Evolutionary conservation across 37 sponge, comb jelly and placozoan genomes (phyloP).

Genomic region (Hexactinellida sp.): DNA sequence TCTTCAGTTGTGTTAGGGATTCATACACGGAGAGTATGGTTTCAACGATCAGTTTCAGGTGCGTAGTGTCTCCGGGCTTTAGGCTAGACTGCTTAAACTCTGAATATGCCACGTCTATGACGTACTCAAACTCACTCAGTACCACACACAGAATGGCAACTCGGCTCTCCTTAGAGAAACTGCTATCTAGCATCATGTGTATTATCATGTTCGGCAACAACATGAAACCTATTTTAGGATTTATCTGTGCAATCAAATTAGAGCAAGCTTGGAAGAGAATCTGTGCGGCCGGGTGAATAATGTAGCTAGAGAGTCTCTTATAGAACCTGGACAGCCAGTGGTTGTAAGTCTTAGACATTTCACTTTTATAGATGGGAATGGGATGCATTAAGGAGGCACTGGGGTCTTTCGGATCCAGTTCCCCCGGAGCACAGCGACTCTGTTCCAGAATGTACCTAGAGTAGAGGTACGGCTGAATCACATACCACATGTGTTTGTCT

Average conservation of each 20-base stretch:
- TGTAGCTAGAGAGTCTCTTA: neutral
- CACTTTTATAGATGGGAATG: neutral
- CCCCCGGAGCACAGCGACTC: neutral
- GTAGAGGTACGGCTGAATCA: neutral
- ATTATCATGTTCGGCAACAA: neutral
- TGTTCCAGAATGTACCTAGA: neutral
- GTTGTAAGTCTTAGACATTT: neutral
- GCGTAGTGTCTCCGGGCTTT: neutral
- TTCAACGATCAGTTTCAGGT: neutral
- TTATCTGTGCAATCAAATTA: neutral
- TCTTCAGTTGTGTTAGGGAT: neutral
- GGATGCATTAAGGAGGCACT: neutral
- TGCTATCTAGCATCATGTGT: neutral
- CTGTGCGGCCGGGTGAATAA: neutral
- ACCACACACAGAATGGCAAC: neutral
- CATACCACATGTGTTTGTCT: neutral
- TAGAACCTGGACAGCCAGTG: neutral
- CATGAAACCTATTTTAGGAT: neutral
- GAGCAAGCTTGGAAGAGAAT: neutral
- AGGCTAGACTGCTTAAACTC: neutral
- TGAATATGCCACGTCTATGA: neutral
- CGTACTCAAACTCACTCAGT: neutral
- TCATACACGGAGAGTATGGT: neutral
- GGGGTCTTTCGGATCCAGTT: neutral
- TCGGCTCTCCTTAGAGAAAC: neutral